Conservation (phyloP, 2,888 invertebrate species). For the Selenia dentaria region DNA sequence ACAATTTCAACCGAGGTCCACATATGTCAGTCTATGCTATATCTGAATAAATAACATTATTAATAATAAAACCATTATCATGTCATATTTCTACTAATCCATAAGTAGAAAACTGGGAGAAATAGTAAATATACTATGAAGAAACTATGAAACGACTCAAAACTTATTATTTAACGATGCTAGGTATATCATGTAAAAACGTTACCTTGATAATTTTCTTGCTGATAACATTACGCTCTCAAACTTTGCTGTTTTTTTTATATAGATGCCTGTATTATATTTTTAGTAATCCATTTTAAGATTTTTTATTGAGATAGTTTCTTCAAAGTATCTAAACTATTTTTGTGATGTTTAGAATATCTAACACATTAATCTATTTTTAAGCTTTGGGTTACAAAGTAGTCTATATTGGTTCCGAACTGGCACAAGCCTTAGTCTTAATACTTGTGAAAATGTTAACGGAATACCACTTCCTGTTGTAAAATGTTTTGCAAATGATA, state of each 20-base stretch:
- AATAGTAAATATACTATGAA: slow-evolving; percentile 28
- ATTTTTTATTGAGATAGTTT: not conserved
- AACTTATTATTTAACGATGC: no score
- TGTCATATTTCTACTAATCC: slow-evolving; percentile 50
- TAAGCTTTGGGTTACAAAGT: slow-evolving; percentile 65
- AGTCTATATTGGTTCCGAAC: slow-evolving; percentile 56
- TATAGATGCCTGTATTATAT: no score
- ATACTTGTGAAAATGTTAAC: slow-evolving; percentile 48
- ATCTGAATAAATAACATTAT: slow-evolving; percentile 36
- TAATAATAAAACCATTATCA: slow-evolving; percentile 40
- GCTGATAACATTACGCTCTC: no score
- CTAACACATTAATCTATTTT: slow-evolving; percentile 22
- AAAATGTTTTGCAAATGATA: no score
- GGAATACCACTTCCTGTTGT: no score
- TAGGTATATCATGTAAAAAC: no score
- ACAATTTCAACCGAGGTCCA: slow-evolving; percentile 23
- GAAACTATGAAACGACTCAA: no score
- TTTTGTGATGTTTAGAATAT: slow-evolving; percentile 4
- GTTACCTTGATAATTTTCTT: no score
- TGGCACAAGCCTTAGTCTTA: slow-evolving; percentile 46
- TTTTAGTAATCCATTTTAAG: no score
- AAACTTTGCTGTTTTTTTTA: no score
- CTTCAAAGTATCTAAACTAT: slow-evolving; percentile 6
- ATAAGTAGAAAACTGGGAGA: slow-evolving; percentile 39
- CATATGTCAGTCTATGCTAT: slow-evolving; percentile 36